Base-by-base conservation (phyloP, 2,113 vertebrate species). In the Lagopus leucura region DNA sequence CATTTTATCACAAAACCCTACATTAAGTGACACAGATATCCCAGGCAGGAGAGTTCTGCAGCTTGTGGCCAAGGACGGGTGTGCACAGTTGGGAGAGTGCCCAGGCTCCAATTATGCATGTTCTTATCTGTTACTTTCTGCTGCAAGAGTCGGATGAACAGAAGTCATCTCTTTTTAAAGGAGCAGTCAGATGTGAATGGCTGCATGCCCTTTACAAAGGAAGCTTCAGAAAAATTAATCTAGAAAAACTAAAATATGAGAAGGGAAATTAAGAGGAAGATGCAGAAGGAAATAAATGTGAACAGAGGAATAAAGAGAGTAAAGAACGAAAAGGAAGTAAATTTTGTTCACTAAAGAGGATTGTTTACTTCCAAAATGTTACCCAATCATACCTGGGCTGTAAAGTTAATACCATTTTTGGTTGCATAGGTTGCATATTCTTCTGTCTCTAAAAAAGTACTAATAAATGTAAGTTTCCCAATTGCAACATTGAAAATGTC, bases 61-160 rank as follows among this genome's bases (percentile, higher is more conserved):
- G 75, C 10, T 77, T 4, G 13, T 54, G 72, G 65, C 76, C 43
- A 54, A 28, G 60, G 40, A 54, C 0, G 54, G 74, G 83, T 63
- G 89, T 82, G 83, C 3, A 2, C 69, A 0, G 9, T n/a, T 58
- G 82, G 78, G 79, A 63, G 48, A 27, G 72, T 88, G 55, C 80
- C 77, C 74, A 38, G 48, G 36, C 40, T 81, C 73, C 66, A 88
- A 2, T 10, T 70, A 65, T 79, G 43, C 42, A 2, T 12, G 12
- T 50, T 89, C 78, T 92, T 95, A 92, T 95, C 92, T 85, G 27
- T 54, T 71, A 36, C 48, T 60, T 54, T 83, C 81, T 93, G 91
- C 83, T 89, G 57, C 45, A 12, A 8, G 75, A 67, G 65, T 72
- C 82, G 78, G 66, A 92, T 75, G 65, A 95, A 54, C 55, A 77